phyloP scores from a whole-genome alignment of 2,888 invertebrate genomes.

The Mayetiola destructor region DNA sequence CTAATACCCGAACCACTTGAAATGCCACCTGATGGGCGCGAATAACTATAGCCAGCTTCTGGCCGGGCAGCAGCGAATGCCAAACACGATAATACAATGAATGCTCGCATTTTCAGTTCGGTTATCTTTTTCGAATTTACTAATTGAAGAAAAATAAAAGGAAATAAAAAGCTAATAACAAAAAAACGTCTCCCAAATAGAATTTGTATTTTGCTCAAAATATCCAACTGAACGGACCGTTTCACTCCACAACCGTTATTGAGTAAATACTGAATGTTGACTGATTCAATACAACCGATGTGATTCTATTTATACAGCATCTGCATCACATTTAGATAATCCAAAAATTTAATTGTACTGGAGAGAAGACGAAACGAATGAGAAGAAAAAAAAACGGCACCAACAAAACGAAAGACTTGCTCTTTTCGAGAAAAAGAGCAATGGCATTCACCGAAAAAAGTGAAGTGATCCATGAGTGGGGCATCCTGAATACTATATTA shows the following conservation, averaged over 20 bases:
- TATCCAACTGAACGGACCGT: constrained; percentile 4
- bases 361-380: too few relatives aligned
- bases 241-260: constrained; percentile 13
- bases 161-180: too few relatives aligned
- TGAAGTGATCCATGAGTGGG: constrained; percentile 8
- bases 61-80: constrained; percentile 20
- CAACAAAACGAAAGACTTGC: constrained; percentile 15
- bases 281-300: constrained; percentile 33
- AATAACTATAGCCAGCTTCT: constrained; percentile 21
- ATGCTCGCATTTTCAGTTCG: constrained; percentile 18
- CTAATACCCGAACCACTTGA: constrained; percentile 19
- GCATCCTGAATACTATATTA: constrained; percentile 5
- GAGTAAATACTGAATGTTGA: constrained; percentile 32
- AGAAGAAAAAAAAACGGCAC: not conserved
- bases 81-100: constrained; percentile 20
- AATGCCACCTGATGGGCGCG: constrained; percentile 33
- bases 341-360: constrained; percentile 9
- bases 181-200: not conserved
- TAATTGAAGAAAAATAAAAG: too few relatives aligned
- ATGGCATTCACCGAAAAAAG: constrained; percentile 14
- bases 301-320: constrained; percentile 35
- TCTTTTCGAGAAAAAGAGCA: constrained; percentile 14
- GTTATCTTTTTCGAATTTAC: constrained; percentile 12
- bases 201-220: not conserved
- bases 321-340: constrained; percentile 7